Conservation (phyloP, 2,888 invertebrate species). For the Itoplectis maculator region DNA sequence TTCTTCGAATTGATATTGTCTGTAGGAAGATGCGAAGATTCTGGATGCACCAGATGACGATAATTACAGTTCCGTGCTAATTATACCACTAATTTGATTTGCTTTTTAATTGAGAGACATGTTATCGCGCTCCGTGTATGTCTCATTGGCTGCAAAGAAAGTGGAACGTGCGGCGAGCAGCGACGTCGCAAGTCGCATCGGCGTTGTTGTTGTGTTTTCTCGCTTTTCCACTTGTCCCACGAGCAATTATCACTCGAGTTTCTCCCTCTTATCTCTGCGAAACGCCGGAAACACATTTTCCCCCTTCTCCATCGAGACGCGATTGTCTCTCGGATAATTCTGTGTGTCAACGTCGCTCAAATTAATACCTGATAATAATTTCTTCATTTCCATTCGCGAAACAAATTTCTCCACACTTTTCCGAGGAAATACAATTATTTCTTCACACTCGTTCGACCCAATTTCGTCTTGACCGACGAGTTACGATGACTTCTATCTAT, state of each 20-base stretch:
- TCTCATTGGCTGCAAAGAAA: constrained; percentile 22
- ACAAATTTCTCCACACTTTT: neutral
- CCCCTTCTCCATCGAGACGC: neutral
- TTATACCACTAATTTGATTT: constrained; percentile 13
- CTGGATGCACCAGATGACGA: constrained; percentile 1
- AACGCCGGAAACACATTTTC: constrained; percentile 27
- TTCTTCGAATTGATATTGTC: neutral
- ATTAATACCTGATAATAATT: neutral
- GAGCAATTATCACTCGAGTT: constrained; percentile 31
- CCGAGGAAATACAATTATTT: neutral
- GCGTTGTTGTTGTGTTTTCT: constrained; percentile 1
- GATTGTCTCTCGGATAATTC: constrained; percentile 7
- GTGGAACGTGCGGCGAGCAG: constrained; percentile 14
- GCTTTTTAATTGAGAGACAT: constrained; percentile 14
- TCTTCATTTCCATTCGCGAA: neutral
- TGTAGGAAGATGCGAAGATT: neutral
- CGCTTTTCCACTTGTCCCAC: constrained; percentile 16
- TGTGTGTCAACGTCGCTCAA: neutral
- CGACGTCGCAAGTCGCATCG: neutral
- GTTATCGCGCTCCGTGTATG: neutral
- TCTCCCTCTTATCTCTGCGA: constrained; percentile 32
- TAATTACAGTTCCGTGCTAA: constrained; percentile 1
- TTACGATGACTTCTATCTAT: too few relatives aligned
- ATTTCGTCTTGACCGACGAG: too few relatives aligned
- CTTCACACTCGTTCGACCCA: too few relatives aligned